phyloP scores from a whole-genome alignment of 2,888 invertebrate species.

The Embidobia sp. region DNA sequence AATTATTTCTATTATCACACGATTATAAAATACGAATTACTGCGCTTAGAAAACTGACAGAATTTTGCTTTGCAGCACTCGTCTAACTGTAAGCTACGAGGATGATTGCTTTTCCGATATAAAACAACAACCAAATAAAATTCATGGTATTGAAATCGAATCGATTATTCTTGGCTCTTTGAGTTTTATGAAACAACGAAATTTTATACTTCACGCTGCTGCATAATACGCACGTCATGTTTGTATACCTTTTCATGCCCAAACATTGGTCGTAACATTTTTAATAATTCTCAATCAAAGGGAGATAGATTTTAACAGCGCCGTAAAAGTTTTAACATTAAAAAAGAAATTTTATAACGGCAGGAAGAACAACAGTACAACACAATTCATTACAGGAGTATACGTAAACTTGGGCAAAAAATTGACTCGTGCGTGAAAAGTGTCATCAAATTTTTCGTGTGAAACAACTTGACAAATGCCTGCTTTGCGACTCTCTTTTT shows the following conservation, averaged over 20 bases:
- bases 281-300: conserved; percentile 4
- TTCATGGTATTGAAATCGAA: conserved; percentile 4
- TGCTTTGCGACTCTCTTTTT: conserved; percentile 1
- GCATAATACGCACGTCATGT: too few relatives aligned
- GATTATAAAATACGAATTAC: conserved; percentile 9
- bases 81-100: neutral
- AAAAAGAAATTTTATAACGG: too few relatives aligned
- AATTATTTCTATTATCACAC: neutral
- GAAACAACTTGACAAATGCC: conserved; percentile 23
- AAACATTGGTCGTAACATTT: neutral
- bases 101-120: conserved; percentile 23
- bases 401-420: too few relatives aligned
- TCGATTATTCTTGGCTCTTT: neutral
- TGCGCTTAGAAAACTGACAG: neutral
- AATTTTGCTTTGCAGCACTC: conserved; percentile 2
- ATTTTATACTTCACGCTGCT: neutral
- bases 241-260: too few relatives aligned
- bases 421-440: neutral
- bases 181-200: conserved; percentile 6
- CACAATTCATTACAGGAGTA: too few relatives aligned
- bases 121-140: conserved; percentile 20
- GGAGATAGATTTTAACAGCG: too few relatives aligned
- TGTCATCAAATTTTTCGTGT: conserved; percentile 23
- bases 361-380: too few relatives aligned
- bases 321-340: too few relatives aligned